Percentiles rank a stretch among this genome's conserved stretches.
These are phyloP conservation scores for Uloborus plumipes DNA, from an alignment of 2,888 invertebrate species.

Conservation along the genomic window DNA sequence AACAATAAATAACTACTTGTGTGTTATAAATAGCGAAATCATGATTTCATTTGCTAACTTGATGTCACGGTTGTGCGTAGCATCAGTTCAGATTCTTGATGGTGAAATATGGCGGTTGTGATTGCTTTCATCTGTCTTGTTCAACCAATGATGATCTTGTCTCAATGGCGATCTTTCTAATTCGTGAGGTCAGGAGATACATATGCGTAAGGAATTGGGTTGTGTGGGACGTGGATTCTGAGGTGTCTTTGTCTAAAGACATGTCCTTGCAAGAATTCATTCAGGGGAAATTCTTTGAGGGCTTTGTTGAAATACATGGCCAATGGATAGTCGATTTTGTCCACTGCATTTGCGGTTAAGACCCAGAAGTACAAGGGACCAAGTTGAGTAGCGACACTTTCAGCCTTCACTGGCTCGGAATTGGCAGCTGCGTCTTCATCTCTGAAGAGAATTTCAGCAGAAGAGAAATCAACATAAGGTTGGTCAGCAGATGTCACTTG, in stretches of 20 bases:
- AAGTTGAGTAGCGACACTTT: conserved; percentile 64
- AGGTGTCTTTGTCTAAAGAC: conserved; percentile 47
- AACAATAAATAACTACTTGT: no score
- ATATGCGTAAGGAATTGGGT: conserved; percentile 61
- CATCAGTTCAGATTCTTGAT: no score
- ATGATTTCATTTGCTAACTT: no score
- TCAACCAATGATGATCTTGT: no score
- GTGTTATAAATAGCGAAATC: no score
- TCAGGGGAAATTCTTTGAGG: conserved; percentile 58
- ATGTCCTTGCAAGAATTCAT: conserved; percentile 28
- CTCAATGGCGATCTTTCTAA: neutral
- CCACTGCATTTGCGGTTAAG: conserved; percentile 66
- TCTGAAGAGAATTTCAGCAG: conserved; percentile 63
- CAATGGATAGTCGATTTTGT: conserved; percentile 64
- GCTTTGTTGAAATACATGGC: conserved; percentile 64
- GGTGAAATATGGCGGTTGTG: no score
- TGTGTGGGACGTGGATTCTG: conserved; percentile 56
- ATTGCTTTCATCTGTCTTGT: no score
- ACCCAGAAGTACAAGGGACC: conserved; percentile 67
- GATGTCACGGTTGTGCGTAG: no score
- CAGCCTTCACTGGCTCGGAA: conserved; percentile 38
- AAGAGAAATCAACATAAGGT: conserved; percentile 66
- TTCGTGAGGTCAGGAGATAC: conserved; percentile 46
- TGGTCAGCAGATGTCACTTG: conserved; percentile 66
- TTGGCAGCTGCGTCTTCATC: conserved; percentile 48